These are phyloP conservation scores for Pammene aurita DNA, from an alignment of 2,888 invertebrate genomes.

Conservation along the genomic window DNA sequence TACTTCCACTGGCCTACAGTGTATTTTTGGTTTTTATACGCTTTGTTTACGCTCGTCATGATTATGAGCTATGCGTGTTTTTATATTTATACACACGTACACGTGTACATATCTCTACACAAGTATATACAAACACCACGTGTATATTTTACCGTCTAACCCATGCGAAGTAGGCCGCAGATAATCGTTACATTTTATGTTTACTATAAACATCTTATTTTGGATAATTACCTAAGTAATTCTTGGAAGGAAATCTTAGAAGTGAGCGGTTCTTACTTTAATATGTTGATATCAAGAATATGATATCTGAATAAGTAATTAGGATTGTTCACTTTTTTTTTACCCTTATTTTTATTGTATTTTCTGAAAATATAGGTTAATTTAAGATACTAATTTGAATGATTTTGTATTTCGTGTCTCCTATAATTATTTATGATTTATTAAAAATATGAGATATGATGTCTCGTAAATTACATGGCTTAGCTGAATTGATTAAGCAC, in stretches of 20 bases:
- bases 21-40: conserved; percentile 33
- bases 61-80: conserved; percentile 52
- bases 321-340: too few relatives aligned
- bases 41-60: conserved; percentile 45
- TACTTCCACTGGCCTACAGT: conserved; percentile 21
- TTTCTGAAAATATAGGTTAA: too few relatives aligned
- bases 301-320: too few relatives aligned
- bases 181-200: conserved; percentile 24
- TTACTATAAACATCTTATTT: neutral
- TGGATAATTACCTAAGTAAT: neutral
- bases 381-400: too few relatives aligned
- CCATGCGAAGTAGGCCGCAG: neutral
- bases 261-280: too few relatives aligned
- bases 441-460: too few relatives aligned
- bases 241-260: neutral
- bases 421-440: too few relatives aligned
- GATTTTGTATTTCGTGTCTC: too few relatives aligned
- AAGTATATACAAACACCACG: neutral
- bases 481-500: too few relatives aligned
- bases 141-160: conserved; percentile 21
- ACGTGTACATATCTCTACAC: neutral
- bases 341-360: too few relatives aligned
- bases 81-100: conserved; percentile 36
- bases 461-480: too few relatives aligned
- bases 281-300: too few relatives aligned